These are phyloP conservation scores for Drosophila buzzatii DNA, from an alignment of 2,888 invertebrate species.

Conservation along the genomic window DNA sequence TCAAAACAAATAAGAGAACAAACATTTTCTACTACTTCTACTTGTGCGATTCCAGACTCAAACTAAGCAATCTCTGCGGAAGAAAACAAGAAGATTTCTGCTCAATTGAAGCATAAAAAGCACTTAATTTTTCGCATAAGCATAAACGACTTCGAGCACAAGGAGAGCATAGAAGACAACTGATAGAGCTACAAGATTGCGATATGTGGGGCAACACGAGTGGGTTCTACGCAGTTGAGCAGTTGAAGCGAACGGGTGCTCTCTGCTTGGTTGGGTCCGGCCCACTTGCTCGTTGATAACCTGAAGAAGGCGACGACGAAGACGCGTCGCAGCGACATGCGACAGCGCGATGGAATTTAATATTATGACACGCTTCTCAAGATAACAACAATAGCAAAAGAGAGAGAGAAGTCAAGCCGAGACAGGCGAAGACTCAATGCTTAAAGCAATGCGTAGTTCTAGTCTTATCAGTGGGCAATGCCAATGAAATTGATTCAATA, in stretches of 20 bases:
- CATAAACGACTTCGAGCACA: slow-evolving; percentile 1
- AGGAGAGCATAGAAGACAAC: slow-evolving; percentile 2
- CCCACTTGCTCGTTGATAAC: slow-evolving; percentile 68
- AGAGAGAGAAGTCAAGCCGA: not conserved
- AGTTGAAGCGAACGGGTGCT: slow-evolving; percentile 20
- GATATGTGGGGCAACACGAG: slow-evolving; percentile 57
- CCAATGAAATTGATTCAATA: slow-evolving; percentile 51
- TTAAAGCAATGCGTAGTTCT: slow-evolving; percentile 54
- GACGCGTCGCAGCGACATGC: slow-evolving; percentile 17
- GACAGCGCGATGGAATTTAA: slow-evolving; percentile 35
- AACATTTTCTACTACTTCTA: not conserved
- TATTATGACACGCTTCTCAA: slow-evolving; percentile 62
- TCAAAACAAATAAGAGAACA: not conserved
- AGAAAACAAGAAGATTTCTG: not conserved
- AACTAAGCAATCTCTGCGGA: not conserved
- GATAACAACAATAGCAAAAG: slow-evolving; percentile 32
- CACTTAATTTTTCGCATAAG: slow-evolving; percentile 2
- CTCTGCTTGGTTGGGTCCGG: slow-evolving; percentile 40
- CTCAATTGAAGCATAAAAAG: slow-evolving; percentile 2
- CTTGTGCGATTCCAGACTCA: not conserved
- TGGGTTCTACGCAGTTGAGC: slow-evolving; percentile 65
- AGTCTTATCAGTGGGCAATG: slow-evolving; percentile 50
- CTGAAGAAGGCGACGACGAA: slow-evolving; percentile 34
- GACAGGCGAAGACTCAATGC: slow-evolving; percentile 13
- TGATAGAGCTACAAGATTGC: slow-evolving; percentile 35